phyloP scores from a whole-genome alignment of 2,113 vertebrate species.

The Passerina amoena region DNA sequence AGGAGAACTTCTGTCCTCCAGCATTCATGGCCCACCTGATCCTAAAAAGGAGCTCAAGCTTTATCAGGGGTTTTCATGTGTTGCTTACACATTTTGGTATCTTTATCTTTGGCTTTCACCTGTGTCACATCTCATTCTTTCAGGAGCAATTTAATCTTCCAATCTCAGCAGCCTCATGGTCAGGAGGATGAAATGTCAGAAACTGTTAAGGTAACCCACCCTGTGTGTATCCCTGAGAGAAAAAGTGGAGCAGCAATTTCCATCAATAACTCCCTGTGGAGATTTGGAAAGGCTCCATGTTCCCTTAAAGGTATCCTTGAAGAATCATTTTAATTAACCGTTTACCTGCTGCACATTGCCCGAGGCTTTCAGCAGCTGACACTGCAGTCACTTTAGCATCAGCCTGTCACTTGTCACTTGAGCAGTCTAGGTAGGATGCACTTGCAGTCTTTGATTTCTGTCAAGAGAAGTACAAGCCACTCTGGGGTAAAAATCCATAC shows the following conservation, averaged over 20 bases:
- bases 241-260: constrained; percentile 11
- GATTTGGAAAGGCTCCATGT: constrained; percentile 22
- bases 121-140: constrained; percentile 46
- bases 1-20: background rate
- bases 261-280: constrained; percentile 12
- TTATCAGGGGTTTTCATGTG: background rate
- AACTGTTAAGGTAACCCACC: constrained; percentile 37
- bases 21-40: background rate
- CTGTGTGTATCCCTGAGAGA: background rate
- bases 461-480: background rate
- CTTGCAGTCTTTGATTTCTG: constrained; percentile 25
- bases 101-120: constrained; percentile 46
- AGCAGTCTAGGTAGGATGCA: background rate
- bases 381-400: constrained; percentile 21
- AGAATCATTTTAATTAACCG: constrained; percentile 57
- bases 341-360: constrained; percentile 56
- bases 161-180: constrained; percentile 51
- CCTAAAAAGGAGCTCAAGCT: background rate
- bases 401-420: background rate
- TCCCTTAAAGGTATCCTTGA: constrained; percentile 39
- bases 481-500: background rate
- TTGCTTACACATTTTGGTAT: background rate
- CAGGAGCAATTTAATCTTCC: constrained; percentile 38
- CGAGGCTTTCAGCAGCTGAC: constrained; percentile 28
- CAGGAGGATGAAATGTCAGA: constrained; percentile 55